Conservation (phyloP, 2,797 vertebrate species). For the Malacoraja senta region DNA sequence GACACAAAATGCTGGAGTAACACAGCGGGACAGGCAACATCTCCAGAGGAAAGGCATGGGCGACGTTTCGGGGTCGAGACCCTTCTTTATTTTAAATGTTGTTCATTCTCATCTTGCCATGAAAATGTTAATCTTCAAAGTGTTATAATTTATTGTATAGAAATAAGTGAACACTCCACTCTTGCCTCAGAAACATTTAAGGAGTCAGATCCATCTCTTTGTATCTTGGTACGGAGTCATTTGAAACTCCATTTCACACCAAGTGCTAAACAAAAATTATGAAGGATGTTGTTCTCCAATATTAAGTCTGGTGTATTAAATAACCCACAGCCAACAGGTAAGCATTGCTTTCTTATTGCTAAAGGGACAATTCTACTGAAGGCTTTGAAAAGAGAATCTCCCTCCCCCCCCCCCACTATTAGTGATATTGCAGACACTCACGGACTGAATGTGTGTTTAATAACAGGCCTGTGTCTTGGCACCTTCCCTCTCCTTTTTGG, state of each 20-base stretch:
- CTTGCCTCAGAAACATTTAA: conserved; percentile 70
- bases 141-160: conserved; percentile 56
- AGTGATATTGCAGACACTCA: conserved; percentile 13
- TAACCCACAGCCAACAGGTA: conserved; percentile 66
- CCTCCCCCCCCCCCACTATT: not conserved
- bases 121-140: conserved; percentile 67
- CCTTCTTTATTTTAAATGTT: conserved; percentile 58
- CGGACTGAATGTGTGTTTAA: conserved; percentile 17
- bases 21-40: too few species aligned
- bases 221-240: conserved; percentile 64
- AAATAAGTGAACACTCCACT: conserved; percentile 39
- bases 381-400: conserved; percentile 21
- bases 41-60: too few species aligned
- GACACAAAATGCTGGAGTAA: too few species aligned
- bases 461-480: conserved; percentile 7
- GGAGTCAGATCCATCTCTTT: conserved; percentile 64
- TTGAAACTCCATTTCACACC: conserved; percentile 62
- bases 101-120: conserved; percentile 61
- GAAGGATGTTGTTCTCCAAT: conserved; percentile 72
- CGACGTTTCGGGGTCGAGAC: too few species aligned
- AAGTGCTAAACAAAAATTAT: conserved; percentile 66
- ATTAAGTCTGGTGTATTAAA: conserved; percentile 62
- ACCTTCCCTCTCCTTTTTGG: conserved; percentile 56
- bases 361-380: not conserved
- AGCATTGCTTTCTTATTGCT: conserved; percentile 42